Evolutionary conservation across 2,113 vertebrate species (phyloP).

Genomic region (Chlorodrepanis virens): DNA sequence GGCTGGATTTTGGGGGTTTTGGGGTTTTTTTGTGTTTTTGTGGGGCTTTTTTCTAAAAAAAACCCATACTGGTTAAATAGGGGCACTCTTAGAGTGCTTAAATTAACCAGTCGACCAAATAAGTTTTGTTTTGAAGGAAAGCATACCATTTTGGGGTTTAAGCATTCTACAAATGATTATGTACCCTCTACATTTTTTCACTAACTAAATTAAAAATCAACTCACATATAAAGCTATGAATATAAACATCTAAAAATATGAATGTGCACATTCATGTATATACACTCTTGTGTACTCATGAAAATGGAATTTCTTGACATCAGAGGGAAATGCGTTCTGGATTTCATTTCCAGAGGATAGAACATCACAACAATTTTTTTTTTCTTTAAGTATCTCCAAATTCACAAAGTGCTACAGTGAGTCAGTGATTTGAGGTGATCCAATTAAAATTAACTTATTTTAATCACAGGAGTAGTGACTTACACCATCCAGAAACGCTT

Average conservation of each 20-base stretch:
- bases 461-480: neutral
- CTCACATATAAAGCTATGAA: neutral
- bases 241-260: neutral
- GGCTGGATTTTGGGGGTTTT: no score
- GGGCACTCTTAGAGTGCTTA: neutral
- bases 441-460: neutral
- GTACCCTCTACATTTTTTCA: neutral
- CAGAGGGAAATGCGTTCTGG: neutral
- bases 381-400: neutral
- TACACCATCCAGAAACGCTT: neutral
- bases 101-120: neutral
- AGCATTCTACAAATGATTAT: neutral
- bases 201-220: neutral
- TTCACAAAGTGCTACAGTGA: neutral
- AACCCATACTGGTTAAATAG: neutral
- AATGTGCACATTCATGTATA: fast-evolving
- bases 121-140: neutral
- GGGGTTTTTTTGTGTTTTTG: neutral
- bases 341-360: neutral
- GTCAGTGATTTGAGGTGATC: neutral
- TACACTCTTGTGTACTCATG: neutral
- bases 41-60: neutral
- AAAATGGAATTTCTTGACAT: neutral
- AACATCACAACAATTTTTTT: neutral
- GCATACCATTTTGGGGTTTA: neutral